phyloP scores from a whole-genome alignment of 2,797 vertebrate species.

The Sebastes melanostomus region DNA sequence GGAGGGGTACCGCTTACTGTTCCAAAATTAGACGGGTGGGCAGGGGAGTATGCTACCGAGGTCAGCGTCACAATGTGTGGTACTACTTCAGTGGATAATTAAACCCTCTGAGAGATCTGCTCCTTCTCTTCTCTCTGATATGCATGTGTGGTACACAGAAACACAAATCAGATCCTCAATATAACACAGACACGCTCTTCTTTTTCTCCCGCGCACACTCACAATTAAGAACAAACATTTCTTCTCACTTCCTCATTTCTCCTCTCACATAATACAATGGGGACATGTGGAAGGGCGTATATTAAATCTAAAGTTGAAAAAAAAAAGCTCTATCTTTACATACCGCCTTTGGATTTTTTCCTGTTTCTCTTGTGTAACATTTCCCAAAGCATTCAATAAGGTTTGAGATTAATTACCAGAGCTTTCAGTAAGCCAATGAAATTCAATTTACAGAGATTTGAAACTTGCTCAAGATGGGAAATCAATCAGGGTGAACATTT shows the following conservation, averaged over 20 bases:
- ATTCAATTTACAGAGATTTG: conserved; percentile 23
- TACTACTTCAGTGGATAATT: conserved; percentile 75
- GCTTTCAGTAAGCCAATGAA: conserved; percentile 16
- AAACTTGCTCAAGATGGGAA: conserved; percentile 14
- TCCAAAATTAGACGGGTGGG: conserved; percentile 37
- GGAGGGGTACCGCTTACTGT: conserved; percentile 20
- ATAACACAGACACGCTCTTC: conserved; percentile 13
- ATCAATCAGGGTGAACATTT: conserved; percentile 6
- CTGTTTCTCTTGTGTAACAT: background rate
- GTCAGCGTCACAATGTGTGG: conserved; percentile 69
- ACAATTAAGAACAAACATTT: conserved; percentile 36
- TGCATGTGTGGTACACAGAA: conserved; percentile 41
- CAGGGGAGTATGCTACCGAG: conserved; percentile 51
- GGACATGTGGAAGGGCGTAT: background rate
- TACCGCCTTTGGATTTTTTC: background rate
- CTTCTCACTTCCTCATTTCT: background rate
- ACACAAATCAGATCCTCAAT: conserved; percentile 25
- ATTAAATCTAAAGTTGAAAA: background rate
- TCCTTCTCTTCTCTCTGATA: conserved; percentile 46
- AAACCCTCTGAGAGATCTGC: conserved; percentile 73
- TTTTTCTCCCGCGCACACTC: background rate
- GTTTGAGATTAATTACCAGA: conserved; percentile 12
- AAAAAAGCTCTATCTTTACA: background rate
- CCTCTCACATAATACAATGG: background rate
- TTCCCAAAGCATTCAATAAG: conserved; percentile 8